Evolutionary conservation across 2,888 invertebrate species (phyloP).

Genomic region (Mythimna impura): DNA sequence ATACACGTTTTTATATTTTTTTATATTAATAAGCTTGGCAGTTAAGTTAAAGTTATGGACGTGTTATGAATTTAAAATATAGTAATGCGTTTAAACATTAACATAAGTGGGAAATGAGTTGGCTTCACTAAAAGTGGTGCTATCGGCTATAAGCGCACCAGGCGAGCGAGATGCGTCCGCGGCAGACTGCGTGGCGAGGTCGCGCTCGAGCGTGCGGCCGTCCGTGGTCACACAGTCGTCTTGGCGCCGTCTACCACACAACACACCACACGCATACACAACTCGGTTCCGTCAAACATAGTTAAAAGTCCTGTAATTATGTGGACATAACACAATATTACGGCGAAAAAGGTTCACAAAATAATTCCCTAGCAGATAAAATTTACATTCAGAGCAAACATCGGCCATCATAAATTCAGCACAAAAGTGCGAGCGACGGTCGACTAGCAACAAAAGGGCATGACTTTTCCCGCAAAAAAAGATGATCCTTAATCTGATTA

Average conservation of each 20-base stretch:
- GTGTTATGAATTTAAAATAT: constrained; percentile 31
- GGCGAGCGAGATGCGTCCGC: constrained; percentile 71
- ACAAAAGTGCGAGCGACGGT: constrained; percentile 88
- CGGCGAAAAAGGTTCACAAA: constrained; percentile 57
- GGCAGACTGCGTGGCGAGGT: constrained; percentile 85
- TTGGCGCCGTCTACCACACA: constrained; percentile 73
- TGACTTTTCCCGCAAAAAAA: constrained; percentile 89
- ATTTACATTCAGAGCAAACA: constrained; percentile 88
- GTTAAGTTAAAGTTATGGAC: constrained; percentile 16
- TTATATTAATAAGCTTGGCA: constrained; percentile 9
- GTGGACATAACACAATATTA: constrained; percentile 12
- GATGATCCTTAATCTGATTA: constrained; percentile 91
- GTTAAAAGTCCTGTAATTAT: constrained; percentile 23
- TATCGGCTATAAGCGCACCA: constrained; percentile 74
- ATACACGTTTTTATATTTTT: constrained; percentile 12
- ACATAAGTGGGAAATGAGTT: constrained; percentile 40
- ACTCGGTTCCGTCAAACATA: constrained; percentile 50
- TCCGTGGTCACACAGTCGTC: constrained; percentile 74
- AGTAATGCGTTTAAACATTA: constrained; percentile 42
- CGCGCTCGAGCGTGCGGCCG: constrained; percentile 61
- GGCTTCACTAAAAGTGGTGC: constrained; percentile 50
- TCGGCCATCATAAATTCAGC: constrained; percentile 87
- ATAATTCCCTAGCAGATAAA: constrained; percentile 72
- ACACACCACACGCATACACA: constrained; percentile 59
- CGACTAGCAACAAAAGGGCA: constrained; percentile 89